A percentile compares a stretch with the other conserved stretches of the same genome.
These are phyloP conservation scores for Diorhabda sublineata DNA, from an alignment of 1,140 invertebrate species.

Conservation along the genomic window DNA sequence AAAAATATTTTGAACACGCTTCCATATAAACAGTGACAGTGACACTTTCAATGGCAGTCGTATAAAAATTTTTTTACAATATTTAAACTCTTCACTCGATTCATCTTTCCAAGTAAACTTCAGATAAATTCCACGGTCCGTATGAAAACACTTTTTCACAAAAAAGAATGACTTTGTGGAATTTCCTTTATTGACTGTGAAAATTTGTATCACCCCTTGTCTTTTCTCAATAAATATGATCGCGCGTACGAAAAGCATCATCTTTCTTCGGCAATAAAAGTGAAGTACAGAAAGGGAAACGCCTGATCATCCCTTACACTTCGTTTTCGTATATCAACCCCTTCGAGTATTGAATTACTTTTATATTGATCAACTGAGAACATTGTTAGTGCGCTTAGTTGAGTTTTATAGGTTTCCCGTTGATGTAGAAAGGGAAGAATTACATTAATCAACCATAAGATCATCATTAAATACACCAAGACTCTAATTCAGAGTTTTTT, in stretches of 20 bases:
- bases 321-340: background rate
- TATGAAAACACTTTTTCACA: too few species aligned
- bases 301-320: background rate
- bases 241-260: background rate
- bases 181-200: too few species aligned
- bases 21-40: background rate
- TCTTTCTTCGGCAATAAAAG: slow-evolving; percentile 12
- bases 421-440: background rate
- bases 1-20: too few species aligned
- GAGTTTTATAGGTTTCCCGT: slow-evolving; percentile 13
- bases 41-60: background rate
- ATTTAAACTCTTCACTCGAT: too few species aligned
- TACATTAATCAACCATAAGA: too few species aligned
- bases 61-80: background rate
- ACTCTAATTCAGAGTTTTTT: too few species aligned
- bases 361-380: slow-evolving; percentile 11
- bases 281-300: slow-evolving; percentile 8
- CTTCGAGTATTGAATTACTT: slow-evolving; percentile 9
- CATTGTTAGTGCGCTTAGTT: slow-evolving; percentile 13
- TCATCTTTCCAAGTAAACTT: too few species aligned
- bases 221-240: too few species aligned
- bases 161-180: too few species aligned
- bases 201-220: too few species aligned
- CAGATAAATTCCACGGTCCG: too few species aligned
- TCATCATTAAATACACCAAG: too few species aligned